Conservation (phyloP, 2,888 invertebrate species). For the Platycnemis pennipes region DNA sequence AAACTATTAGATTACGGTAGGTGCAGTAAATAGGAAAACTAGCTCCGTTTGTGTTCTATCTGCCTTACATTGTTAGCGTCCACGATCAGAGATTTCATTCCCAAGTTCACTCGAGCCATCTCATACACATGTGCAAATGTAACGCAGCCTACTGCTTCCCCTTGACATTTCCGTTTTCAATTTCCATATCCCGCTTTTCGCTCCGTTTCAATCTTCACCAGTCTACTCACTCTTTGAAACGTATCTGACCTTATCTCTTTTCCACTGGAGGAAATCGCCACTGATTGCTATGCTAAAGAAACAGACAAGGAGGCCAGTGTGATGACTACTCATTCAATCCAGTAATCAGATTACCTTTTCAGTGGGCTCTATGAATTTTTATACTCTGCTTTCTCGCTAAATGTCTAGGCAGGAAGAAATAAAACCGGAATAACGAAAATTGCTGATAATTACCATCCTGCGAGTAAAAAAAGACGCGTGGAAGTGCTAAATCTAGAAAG, state of each 20-base stretch:
- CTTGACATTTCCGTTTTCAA: conserved; percentile 11
- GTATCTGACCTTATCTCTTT: neutral
- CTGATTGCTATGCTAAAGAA: neutral
- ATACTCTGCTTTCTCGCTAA: too few species aligned
- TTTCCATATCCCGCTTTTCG: neutral
- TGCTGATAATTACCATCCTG: too few species aligned
- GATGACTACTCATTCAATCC: too few species aligned
- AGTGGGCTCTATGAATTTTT: too few species aligned
- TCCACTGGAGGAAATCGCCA: neutral
- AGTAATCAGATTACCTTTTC: too few species aligned
- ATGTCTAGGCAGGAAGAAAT: too few species aligned
- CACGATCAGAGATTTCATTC: neutral
- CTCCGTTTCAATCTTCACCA: neutral
- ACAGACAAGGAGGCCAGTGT: neutral
- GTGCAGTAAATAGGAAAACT: too few species aligned
- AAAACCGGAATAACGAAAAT: too few species aligned
- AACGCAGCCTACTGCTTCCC: neutral
- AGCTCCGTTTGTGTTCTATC: too few species aligned
- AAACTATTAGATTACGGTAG: too few species aligned
- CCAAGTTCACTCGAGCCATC: neutral
- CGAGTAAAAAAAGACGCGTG: too few species aligned
- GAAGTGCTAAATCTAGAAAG: too few species aligned
- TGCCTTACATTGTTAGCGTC: neutral
- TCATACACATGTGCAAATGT: neutral
- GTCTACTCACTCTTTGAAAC: neutral